phyloP scores from a whole-genome alignment of 2,113 vertebrate genomes.

The Ptilorrhoa leucosticta region DNA sequence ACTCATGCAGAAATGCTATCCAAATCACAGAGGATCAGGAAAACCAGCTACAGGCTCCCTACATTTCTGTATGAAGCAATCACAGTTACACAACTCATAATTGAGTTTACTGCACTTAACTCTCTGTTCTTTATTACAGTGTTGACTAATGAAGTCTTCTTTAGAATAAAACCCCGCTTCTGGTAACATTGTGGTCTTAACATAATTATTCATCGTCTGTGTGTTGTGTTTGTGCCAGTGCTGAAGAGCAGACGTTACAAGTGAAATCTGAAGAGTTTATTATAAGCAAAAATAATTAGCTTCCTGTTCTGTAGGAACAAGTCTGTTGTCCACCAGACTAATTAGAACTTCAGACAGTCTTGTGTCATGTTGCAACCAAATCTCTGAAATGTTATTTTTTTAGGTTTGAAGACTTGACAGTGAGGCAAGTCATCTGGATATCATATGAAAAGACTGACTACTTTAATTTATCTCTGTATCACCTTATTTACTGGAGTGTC shows the following conservation, averaged over 20 bases:
- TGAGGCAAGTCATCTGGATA: not conserved
- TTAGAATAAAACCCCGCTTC: not conserved
- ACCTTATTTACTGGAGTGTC: not conserved
- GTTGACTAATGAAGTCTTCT: constrained; percentile 21
- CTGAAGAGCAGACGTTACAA: constrained; percentile 20
- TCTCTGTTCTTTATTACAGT: constrained; percentile 12
- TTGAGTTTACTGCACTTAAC: not conserved
- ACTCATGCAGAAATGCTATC: not conserved
- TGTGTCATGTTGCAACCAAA: constrained; percentile 7
- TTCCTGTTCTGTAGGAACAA: constrained; percentile 48
- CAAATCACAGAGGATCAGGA: not conserved
- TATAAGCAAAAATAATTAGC: constrained; percentile 33
- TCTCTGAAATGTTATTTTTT: constrained; percentile 13
- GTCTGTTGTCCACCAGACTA: constrained; percentile 24
- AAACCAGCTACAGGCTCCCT: not conserved
- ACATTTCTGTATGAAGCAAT: constrained; percentile 26
- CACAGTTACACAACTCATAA: constrained; percentile 18
- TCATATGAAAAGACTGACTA: not conserved
- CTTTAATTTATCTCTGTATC: not conserved
- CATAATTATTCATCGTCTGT: constrained; percentile 16
- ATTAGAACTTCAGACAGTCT: constrained; percentile 22
- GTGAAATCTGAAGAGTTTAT: constrained; percentile 39
- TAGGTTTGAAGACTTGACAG: not conserved
- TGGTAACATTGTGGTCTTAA: constrained; percentile 7
- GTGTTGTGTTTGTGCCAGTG: constrained; percentile 3